Conservation (phyloP, 2,888 invertebrate species). For the Nomada fucata region DNA sequence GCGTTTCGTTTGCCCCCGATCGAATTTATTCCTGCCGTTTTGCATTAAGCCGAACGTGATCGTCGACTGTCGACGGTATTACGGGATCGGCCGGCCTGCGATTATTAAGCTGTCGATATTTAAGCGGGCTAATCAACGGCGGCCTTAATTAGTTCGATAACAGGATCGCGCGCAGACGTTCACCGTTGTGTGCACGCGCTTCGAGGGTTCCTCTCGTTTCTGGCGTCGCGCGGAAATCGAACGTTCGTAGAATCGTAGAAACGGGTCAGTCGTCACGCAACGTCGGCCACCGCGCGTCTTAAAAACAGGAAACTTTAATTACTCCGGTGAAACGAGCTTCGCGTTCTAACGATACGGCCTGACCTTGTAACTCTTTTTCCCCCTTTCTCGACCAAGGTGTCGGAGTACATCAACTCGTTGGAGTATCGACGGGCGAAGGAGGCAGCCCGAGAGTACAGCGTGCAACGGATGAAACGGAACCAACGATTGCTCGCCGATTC, state of each 20-base stretch:
- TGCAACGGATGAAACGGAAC: slow-evolving; percentile 61
- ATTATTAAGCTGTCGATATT: slow-evolving; percentile 30
- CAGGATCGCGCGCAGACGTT: slow-evolving; percentile 16
- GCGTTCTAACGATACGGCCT: slow-evolving; percentile 52
- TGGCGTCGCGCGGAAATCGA: neutral
- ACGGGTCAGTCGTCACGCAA: slow-evolving; percentile 65
- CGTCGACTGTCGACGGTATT: neutral
- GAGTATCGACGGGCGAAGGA: slow-evolving; percentile 67
- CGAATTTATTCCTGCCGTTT: slow-evolving; percentile 19
- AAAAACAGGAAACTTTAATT: slow-evolving; percentile 71
- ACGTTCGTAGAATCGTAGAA: slow-evolving; percentile 31
- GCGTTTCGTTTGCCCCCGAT: slow-evolving; percentile 33
- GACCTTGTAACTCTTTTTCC: slow-evolving; percentile 65
- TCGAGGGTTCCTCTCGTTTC: slow-evolving; percentile 7
- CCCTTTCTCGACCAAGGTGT: slow-evolving; percentile 66
- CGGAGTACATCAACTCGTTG: slow-evolving; percentile 70
- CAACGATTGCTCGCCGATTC: slow-evolving; percentile 41
- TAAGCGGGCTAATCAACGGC: slow-evolving; percentile 27
- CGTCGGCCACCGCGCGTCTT: slow-evolving; percentile 49
- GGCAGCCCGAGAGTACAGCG: slow-evolving; percentile 64
- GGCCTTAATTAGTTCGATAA: slow-evolving; percentile 50
- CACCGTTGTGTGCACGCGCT: neutral
- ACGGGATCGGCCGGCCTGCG: neutral
- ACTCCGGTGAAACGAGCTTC: slow-evolving; percentile 64
- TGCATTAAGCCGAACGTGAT: neutral